Evolutionary conservation across 2,113 vertebrate species (phyloP), one percentile per base, ranked within the genome.

Genomic region (Crypturellus undulatus): DNA sequence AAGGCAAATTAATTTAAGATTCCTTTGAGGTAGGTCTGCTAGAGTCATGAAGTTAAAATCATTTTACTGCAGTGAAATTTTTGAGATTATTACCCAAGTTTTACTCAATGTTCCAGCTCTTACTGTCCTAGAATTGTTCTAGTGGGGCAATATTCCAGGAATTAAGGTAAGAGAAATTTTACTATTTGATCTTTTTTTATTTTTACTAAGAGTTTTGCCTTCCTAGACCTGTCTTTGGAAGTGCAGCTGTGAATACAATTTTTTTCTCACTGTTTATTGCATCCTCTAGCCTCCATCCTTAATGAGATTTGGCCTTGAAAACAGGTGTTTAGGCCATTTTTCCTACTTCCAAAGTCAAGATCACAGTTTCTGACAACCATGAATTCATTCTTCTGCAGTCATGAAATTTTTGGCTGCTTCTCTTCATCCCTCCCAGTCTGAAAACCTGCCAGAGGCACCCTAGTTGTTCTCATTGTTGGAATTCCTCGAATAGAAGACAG

Each of bases 221-320:
- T 91, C 22, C 68, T 88, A 86, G 32, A 42, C 47, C 68, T 52
- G 34, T 56, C 34, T 80, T 81, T 85, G 38, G 68, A 91, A 90
- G 11, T 75, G 34, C 59, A 81, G 34, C 69, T 47, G 20, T 60
- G 47, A 94, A 56, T 2, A 2, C 34, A 52, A 80, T 78, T 81
- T 94, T 87, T 24, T 49, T 49, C 45, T 90, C 36, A 32, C 32
- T 32, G 42, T 75, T 92, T 86, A 34, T 72, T 88, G 42, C 47
- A 62, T 58, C 42, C 42, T 75, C 34, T 58, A 73, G 56, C 51
- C 94, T 96, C 76, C 60, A 64, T 91, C 92, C 79, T 92, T 93
- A 94, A 85, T 89, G 60, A 91, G 56, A 84, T 89, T 88, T 95
- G 56, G 64, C 60, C 90, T 89, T 93, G 68, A 95, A 94, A 95